Conservation (phyloP, 1,140 invertebrate species). For the Calycopis cecrops region DNA sequence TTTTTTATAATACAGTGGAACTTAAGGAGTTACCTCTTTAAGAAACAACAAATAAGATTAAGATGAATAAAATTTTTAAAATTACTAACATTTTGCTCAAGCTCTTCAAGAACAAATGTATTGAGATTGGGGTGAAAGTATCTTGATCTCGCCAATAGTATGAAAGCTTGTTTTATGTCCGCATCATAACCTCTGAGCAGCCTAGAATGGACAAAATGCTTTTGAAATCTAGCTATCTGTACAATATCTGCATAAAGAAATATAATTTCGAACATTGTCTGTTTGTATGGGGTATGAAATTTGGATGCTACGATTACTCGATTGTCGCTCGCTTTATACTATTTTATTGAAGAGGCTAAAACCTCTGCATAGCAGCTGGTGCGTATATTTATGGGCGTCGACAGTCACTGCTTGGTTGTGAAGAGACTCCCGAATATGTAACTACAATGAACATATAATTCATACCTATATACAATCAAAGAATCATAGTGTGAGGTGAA, state of each 20-base stretch:
- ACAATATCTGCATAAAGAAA: not conserved
- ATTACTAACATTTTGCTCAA: slow-evolving; percentile 30
- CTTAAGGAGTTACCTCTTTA: not conserved
- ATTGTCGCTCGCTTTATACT: not conserved
- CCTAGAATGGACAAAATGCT: slow-evolving; percentile 27
- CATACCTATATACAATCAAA: no score
- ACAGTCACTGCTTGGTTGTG: no score
- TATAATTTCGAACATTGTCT: not conserved
- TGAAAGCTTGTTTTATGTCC: slow-evolving; percentile 38
- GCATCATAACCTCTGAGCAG: slow-evolving; percentile 30
- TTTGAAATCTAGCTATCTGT: not conserved
- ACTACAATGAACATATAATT: no score
- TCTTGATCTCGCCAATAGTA: slow-evolving; percentile 46
- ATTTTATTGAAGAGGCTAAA: no score
- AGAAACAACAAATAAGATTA: not conserved
- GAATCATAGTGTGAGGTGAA: no score
- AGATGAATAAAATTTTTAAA: not conserved
- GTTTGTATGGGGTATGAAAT: not conserved
- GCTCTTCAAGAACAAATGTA: slow-evolving; percentile 39
- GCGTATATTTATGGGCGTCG: no score
- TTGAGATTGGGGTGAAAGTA: slow-evolving; percentile 50
- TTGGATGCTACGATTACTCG: not conserved
- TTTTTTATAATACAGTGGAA: not conserved
- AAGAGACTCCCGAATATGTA: no score
- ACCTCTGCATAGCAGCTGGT: no score